phyloP scores from a whole-genome alignment of 1,140 invertebrate species.

The Eumeta japonica region DNA sequence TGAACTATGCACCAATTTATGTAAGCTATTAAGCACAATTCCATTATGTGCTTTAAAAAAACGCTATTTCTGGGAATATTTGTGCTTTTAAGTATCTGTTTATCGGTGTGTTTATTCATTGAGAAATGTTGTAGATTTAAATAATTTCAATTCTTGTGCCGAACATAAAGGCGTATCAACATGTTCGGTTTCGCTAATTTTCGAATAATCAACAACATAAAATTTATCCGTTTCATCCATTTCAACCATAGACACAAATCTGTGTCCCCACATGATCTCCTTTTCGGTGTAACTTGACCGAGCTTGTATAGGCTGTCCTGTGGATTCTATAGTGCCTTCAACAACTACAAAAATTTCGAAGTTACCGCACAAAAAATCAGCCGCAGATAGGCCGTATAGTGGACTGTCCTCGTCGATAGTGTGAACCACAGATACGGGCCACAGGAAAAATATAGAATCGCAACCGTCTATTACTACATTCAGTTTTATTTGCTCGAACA shows the following conservation, averaged over 20 bases:
- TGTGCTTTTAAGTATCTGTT: too few species aligned
- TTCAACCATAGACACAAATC: slow-evolving; percentile 68
- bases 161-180: slow-evolving; percentile 85
- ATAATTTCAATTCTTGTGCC: slow-evolving; percentile 73
- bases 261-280: slow-evolving; percentile 74
- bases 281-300: slow-evolving; percentile 67
- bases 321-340: slow-evolving; percentile 72
- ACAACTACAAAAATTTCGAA: slow-evolving; percentile 78
- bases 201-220: slow-evolving; percentile 82
- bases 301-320: slow-evolving; percentile 64
- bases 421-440: slow-evolving; percentile 81
- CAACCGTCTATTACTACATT: slow-evolving; percentile 73
- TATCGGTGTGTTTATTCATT: too few species aligned
- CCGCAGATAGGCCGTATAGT: slow-evolving; percentile 77
- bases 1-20: too few species aligned
- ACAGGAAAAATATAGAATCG: slow-evolving; percentile 77
- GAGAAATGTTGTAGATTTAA: too few species aligned
- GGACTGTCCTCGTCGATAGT: slow-evolving; percentile 71
- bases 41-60: too few species aligned
- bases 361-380: slow-evolving; percentile 73
- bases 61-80: too few species aligned
- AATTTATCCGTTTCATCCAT: slow-evolving; percentile 76
- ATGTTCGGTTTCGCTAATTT: slow-evolving; percentile 79
- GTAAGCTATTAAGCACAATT: too few species aligned
- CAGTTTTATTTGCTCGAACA: slow-evolving; percentile 72